These are phyloP conservation scores for Cydia strobilella DNA, from an alignment of 1,140 invertebrate species.

Conservation along the genomic window DNA sequence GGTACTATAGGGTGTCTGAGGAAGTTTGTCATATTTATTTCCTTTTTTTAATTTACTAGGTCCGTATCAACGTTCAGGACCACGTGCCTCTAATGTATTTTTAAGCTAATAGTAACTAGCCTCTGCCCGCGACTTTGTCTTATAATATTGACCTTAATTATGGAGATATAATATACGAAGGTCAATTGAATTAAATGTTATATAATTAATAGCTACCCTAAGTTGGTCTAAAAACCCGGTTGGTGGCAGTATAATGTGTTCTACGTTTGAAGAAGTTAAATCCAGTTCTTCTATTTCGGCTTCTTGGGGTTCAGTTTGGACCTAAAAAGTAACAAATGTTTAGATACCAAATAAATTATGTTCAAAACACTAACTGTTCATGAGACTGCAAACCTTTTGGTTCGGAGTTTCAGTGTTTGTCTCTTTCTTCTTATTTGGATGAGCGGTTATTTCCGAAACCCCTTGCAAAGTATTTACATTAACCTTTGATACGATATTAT, in stretches of 20 bases:
- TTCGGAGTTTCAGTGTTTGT: background rate
- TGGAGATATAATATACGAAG: background rate
- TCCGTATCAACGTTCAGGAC: no score
- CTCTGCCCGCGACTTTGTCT: no score
- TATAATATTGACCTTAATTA: no score
- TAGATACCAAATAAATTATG: background rate
- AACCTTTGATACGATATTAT: slow-evolving; percentile 54
- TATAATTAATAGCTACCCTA: slow-evolving; percentile 37
- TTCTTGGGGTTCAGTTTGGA: background rate
- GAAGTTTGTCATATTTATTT: background rate
- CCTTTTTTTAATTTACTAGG: background rate
- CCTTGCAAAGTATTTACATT: slow-evolving; percentile 42
- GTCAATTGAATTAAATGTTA: no score
- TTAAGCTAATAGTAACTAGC: background rate
- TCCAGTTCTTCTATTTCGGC: slow-evolving; percentile 47
- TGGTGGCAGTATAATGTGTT: slow-evolving; percentile 54
- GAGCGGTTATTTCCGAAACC: slow-evolving; percentile 38
- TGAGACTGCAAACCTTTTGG: slow-evolving; percentile 5
- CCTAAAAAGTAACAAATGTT: background rate
- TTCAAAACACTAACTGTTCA: background rate
- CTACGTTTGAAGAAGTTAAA: slow-evolving; percentile 38
- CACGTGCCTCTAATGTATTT: no score
- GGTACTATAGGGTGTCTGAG: no score
- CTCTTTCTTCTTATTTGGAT: slow-evolving; percentile 9
- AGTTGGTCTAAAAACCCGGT: slow-evolving; percentile 58